Base-by-base conservation (phyloP, 2,888 invertebrate genomes). In the Leptinotarsa haldemani region DNA sequence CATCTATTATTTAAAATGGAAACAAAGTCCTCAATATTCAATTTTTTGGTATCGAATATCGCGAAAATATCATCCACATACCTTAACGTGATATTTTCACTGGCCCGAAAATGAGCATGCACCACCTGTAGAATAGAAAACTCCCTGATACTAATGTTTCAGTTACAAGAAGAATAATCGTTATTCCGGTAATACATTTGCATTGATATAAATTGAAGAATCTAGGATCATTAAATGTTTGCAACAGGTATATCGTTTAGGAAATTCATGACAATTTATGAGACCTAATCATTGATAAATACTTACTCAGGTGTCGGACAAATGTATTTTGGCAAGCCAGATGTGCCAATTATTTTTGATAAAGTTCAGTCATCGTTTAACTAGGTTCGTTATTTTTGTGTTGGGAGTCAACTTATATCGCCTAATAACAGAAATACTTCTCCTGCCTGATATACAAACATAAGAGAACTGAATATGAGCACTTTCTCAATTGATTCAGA, bases 101-200 rank as follows among this genome's bases (percentile, higher is more conserved):
- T n/a, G n/a, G n/a, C n/a, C n/a, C n/a, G n/a, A 30, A 30, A 30
- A 5, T 30, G 7, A 7, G 30, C 30, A 30, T 30, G 30, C 5
- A 30, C 9, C 30, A 25, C 25, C 25, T 25, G 25, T 25, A 25
- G 4, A 68, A 52, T 56, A 3, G 5, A 22, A 20, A 68, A 68
- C 22, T 68, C 58, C 46, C 56, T 68, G 56, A 16, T 68, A 56
- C 67, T 46, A 68, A 67, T 67, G 53, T 52, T 40, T 53, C 18
- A 12, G 12, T 22, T n/a, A 56, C 46, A 16, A 46, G 68, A 46
- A 68, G 25, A 61, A n/a, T 30, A 16, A 61, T 61, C 25, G 15
- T 15, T 61, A 1, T 12, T 40, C 12, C 16, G n/a, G n/a, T 40
- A 61, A 61, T 5, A 0, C 3, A 61, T 15, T 61, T 12, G 5